These are phyloP conservation scores for Corythornis madagascariensis DNA, from an alignment of 2,113 vertebrate species.

Conservation along the genomic window DNA sequence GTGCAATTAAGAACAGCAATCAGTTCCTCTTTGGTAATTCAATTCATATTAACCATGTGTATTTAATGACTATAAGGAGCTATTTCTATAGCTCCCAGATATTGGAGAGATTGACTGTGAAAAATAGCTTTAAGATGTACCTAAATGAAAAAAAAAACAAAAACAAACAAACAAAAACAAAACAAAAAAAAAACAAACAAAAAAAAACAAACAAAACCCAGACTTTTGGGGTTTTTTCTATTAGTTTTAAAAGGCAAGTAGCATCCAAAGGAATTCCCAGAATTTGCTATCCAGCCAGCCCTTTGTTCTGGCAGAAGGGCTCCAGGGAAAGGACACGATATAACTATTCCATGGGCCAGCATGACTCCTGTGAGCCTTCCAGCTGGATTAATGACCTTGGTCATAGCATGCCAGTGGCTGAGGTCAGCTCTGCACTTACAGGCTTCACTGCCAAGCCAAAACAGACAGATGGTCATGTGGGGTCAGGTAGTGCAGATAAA, in stretches of 20 bases:
- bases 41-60: background rate
- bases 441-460: slow-evolving; percentile 40
- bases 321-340: background rate
- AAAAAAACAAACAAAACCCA: background rate
- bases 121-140: background rate
- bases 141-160: background rate
- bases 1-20: background rate
- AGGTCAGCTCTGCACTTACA: background rate
- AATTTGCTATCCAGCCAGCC: background rate
- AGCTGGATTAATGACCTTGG: slow-evolving; percentile 21
- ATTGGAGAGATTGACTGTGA: background rate
- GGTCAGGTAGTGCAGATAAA: slow-evolving; percentile 31
- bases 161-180: no score
- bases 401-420: background rate
- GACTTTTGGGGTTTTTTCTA: background rate
- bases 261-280: background rate
- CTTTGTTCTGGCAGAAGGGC: background rate
- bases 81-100: background rate
- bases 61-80: background rate
- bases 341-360: background rate
- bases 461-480: slow-evolving; percentile 38
- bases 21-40: background rate
- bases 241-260: background rate
- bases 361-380: background rate
- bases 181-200: no score